A percentile compares a stretch with the other conserved stretches of the same genome.
Conservation (phyloP, 2,888 invertebrate genomes). For the Notodonta ziczac region DNA sequence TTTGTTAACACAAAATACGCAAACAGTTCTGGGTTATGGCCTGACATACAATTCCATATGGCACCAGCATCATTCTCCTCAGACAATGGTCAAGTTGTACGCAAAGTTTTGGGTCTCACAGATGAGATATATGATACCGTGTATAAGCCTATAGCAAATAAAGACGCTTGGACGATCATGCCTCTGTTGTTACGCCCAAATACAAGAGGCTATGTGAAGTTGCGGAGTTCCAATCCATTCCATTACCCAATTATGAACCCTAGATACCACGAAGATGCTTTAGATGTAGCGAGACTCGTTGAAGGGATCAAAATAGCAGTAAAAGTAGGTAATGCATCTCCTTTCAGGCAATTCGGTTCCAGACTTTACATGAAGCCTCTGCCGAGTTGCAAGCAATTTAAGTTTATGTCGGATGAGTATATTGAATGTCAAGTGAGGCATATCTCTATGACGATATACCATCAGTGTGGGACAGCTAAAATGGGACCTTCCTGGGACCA, state of each 20-base stretch:
- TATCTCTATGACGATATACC: conserved; percentile 95
- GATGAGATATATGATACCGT: conserved; percentile 92
- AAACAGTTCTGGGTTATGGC: conserved; percentile 90
- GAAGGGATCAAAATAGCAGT: conserved; percentile 93
- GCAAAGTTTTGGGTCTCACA: conserved; percentile 91
- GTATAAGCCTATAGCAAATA: conserved; percentile 91
- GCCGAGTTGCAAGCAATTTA: conserved; percentile 90
- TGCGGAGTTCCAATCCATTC: conserved; percentile 92
- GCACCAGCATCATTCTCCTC: conserved; percentile 95
- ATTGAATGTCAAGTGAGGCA: conserved; percentile 94
- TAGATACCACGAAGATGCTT: conserved; percentile 94
- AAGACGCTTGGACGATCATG: conserved; percentile 93
- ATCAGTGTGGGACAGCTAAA: conserved; percentile 94
- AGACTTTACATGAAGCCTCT: conserved; percentile 89
- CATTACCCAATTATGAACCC: conserved; percentile 95
- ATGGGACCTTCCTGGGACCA: conserved; percentile 93
- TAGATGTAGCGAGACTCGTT: conserved; percentile 91
- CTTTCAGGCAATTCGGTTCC: conserved; percentile 92
- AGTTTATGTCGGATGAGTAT: conserved; percentile 91
- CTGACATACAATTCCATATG: conserved; percentile 97
- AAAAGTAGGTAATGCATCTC: conserved; percentile 88
- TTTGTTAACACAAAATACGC: conserved; percentile 94
- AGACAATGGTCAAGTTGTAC: conserved; percentile 89
- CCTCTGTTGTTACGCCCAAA: conserved; percentile 92
- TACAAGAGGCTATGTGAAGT: conserved; percentile 90